Evolutionary conservation across 2,888 invertebrate genomes (phyloP).

Genomic region (Yponomeuta evonymella): DNA sequence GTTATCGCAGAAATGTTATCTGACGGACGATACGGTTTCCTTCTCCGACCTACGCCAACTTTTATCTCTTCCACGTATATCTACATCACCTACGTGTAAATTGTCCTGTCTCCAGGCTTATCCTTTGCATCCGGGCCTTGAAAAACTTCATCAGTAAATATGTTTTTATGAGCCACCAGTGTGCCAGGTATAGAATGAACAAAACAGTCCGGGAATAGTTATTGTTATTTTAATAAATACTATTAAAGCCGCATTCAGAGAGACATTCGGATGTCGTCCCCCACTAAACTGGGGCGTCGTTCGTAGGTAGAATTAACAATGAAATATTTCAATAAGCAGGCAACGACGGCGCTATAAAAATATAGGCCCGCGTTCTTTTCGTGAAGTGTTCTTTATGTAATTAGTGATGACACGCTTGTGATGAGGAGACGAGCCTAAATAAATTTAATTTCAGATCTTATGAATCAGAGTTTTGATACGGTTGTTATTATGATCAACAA

Average conservation of each 20-base stretch:
- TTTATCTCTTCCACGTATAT: conserved; percentile 44
- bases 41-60: conserved; percentile 61
- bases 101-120: conserved; percentile 47
- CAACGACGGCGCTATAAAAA: conserved; percentile 61
- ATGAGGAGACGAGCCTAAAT: conserved; percentile 66
- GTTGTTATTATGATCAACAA: background rate
- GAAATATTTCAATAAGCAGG: conserved; percentile 72
- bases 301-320: conserved; percentile 67
- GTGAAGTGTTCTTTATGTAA: conserved; percentile 69
- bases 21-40: conserved; percentile 45
- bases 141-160: conserved; percentile 31
- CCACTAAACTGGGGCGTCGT: conserved; percentile 47
- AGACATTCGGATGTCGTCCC: conserved; percentile 52
- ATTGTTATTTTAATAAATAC: conserved; percentile 71
- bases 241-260: conserved; percentile 58
- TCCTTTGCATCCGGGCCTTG: conserved; percentile 40
- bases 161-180: conserved; percentile 32
- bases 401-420: conserved; percentile 61
- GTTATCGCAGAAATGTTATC: conserved; percentile 50
- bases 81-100: conserved; percentile 56
- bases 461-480: conserved; percentile 52
- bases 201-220: conserved; percentile 38
- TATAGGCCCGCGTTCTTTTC: conserved; percentile 60
- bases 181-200: conserved; percentile 33
- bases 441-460: conserved; percentile 68